phyloP scores from a whole-genome alignment of 2,113 vertebrate species.

The Dermatemys mawii region DNA sequence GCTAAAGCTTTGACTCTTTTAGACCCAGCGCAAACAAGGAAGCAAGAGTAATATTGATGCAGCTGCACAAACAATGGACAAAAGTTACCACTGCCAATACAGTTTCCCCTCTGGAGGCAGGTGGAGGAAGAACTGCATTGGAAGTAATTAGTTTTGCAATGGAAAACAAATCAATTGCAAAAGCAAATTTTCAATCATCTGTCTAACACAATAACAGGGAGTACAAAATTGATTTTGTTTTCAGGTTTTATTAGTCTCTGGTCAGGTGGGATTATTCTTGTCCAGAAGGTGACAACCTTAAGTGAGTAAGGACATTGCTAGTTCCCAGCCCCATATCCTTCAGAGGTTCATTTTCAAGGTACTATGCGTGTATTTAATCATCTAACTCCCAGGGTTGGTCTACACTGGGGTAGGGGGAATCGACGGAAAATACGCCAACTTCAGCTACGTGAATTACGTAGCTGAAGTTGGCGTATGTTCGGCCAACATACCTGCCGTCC shows the following conservation, averaged over 20 bases:
- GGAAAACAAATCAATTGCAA: conserved; percentile 76
- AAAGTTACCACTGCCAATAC: conserved; percentile 32
- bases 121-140: conserved; percentile 61
- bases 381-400: no score
- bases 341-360: neutral
- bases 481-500: no score
- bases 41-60: conserved; percentile 26
- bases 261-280: conserved; percentile 43
- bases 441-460: no score
- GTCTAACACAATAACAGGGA: conserved; percentile 68
- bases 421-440: no score
- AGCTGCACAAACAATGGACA: conserved; percentile 43
- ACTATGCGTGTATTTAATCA: neutral
- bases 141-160: conserved; percentile 75
- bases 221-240: conserved; percentile 73
- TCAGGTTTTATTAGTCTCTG: conserved; percentile 67
- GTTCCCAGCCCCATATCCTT: neutral
- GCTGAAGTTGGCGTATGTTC: no score
- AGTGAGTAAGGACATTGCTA: neutral
- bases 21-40: neutral
- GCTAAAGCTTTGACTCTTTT: conserved; percentile 22
- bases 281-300: conserved; percentile 28
- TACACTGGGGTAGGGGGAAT: no score
- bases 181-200: conserved; percentile 73
- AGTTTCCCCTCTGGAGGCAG: conserved; percentile 67